phyloP scores from a whole-genome alignment of 2,888 invertebrate genomes.

The Osmoderma eremita region DNA sequence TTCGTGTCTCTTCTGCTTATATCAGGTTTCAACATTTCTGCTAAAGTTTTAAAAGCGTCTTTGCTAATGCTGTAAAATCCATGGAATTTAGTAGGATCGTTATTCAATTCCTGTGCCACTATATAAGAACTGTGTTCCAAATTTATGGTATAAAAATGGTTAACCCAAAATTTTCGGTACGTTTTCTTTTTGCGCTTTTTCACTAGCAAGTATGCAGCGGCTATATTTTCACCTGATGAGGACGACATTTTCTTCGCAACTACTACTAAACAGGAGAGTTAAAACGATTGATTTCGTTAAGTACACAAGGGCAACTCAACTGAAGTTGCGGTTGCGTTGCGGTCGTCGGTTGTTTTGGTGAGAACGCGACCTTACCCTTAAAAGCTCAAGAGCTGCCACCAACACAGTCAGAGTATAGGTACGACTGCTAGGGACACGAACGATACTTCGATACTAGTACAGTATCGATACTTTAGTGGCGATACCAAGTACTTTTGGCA shows the following conservation, averaged over 20 bases:
- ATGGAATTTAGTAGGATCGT: conserved; percentile 25
- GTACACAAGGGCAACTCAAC: conserved; percentile 24
- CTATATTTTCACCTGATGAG: conserved; percentile 30
- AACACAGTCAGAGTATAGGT: too few species aligned
- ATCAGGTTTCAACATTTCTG: conserved; percentile 1
- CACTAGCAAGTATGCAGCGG: conserved; percentile 23
- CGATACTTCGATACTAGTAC: too few species aligned
- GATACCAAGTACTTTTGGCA: too few species aligned
- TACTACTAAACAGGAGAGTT: too few species aligned
- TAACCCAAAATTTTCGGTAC: not conserved
- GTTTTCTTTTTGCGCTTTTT: conserved; percentile 28
- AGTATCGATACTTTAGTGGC: too few species aligned
- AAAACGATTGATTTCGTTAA: conserved; percentile 10
- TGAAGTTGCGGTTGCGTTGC: conserved; percentile 23
- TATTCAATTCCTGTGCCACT: conserved; percentile 26
- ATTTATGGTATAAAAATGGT: conserved; percentile 22
- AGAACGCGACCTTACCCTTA: conserved; percentile 16
- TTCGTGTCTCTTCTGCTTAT: conserved; percentile 5
- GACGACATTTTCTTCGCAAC: conserved; percentile 31
- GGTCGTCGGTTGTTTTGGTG: conserved; percentile 18
- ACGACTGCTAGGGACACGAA: too few species aligned
- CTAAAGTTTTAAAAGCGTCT: not conserved
- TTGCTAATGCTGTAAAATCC: conserved; percentile 14
- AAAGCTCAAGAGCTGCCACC: too few species aligned
- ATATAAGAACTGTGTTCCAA: conserved; percentile 26